phyloP scores from a whole-genome alignment of 2,113 vertebrate species.

The Mesoclemmys tuberculata region DNA sequence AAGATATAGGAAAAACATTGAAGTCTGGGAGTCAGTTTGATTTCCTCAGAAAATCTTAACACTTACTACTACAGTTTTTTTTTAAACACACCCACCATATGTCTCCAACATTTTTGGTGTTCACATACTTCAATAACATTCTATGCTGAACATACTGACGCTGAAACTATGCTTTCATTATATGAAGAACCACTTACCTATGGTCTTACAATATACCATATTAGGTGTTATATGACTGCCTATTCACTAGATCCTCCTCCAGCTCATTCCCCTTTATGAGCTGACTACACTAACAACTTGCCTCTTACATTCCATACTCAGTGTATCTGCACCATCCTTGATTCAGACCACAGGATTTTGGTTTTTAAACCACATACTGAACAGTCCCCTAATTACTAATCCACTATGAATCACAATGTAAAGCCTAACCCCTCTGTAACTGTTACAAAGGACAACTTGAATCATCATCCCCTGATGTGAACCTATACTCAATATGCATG shows the following conservation, averaged over 20 bases:
- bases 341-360: background rate
- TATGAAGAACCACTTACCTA: background rate
- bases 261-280: background rate
- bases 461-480: background rate
- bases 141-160: background rate
- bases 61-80: background rate
- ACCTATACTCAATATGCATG: background rate
- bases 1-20: background rate
- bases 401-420: background rate
- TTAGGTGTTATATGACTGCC: background rate
- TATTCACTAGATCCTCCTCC: background rate
- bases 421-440: background rate
- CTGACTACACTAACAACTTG: background rate
- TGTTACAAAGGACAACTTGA: background rate
- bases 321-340: background rate
- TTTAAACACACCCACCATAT: background rate
- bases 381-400: background rate
- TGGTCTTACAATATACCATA: background rate
- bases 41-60: background rate
- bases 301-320: background rate
- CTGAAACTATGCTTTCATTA: background rate
- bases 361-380: background rate
- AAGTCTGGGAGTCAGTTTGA: background rate
- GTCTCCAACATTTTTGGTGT: background rate
- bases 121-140: background rate